These are phyloP conservation scores for Drosophila punjabiensis DNA, from an alignment of 1,140 invertebrate genomes.

Conservation along the genomic window DNA sequence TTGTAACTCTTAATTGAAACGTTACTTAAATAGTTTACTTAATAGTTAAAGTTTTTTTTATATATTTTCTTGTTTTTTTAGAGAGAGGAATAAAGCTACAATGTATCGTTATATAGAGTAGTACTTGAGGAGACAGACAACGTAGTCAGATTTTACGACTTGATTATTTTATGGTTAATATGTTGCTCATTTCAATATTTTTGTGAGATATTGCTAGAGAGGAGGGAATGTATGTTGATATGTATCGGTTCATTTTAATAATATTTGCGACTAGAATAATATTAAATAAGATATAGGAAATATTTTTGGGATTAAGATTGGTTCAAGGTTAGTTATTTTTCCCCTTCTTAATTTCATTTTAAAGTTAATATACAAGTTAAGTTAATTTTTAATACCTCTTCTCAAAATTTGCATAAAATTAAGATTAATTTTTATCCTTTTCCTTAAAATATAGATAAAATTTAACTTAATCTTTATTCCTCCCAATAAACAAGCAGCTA, in stretches of 20 bases:
- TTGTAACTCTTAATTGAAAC: neutral
- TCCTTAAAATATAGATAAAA: no score
- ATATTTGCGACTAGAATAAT: no score
- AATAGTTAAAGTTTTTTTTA: slow-evolving; percentile 23
- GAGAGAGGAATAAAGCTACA: neutral
- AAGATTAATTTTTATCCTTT: no score
- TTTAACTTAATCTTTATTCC: neutral
- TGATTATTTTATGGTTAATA: neutral
- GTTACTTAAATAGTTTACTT: neutral
- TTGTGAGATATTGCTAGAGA: neutral
- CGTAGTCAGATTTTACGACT: neutral
- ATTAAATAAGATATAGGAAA: no score
- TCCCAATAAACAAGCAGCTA: neutral
- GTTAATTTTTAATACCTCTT: no score
- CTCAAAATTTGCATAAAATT: no score
- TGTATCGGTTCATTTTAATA: no score
- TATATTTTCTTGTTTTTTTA: neutral
- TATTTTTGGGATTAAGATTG: no score
- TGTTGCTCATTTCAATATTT: neutral
- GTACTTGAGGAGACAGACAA: neutral
- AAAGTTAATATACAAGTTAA: no score
- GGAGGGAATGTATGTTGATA: neutral
- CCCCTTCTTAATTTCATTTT: no score
- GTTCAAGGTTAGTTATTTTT: no score
- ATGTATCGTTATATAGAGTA: neutral